These are phyloP conservation scores for Xerus rutilus DNA, from an alignment of 2,797 vertebrate genomes.

Conservation along the genomic window DNA sequence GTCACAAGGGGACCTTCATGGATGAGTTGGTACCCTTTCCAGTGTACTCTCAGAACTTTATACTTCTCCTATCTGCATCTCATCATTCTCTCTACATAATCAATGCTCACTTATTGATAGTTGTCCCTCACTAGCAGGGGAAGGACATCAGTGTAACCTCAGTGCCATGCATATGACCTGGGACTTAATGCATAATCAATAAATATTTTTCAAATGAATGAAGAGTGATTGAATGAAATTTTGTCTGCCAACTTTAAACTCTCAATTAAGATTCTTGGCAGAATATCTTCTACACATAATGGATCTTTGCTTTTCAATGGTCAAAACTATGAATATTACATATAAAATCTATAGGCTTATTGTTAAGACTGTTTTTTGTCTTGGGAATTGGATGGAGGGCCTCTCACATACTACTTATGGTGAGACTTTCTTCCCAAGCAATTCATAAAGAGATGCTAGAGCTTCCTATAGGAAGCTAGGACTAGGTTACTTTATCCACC, in stretches of 20 bases:
- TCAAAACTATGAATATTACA: not conserved
- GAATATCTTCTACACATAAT: not conserved
- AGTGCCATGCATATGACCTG: not conserved
- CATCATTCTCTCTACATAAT: not conserved
- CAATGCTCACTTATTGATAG: not conserved
- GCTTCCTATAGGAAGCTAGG: not conserved
- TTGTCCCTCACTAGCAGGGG: not conserved
- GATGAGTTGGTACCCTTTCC: too few species aligned
- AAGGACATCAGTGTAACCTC: not conserved
- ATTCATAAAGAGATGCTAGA: not conserved
- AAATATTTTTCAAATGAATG: not conserved
- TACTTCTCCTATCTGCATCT: not conserved
- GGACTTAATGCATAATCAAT: not conserved
- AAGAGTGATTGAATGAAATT: not conserved
- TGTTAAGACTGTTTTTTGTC: not conserved
- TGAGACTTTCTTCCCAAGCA: not conserved
- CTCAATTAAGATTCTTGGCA: not conserved
- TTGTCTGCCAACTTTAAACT: not conserved
- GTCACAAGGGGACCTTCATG: not conserved
- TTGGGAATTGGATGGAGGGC: not conserved
- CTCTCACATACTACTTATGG: not conserved
- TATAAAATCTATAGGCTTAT: not conserved
- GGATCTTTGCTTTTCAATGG: not conserved
- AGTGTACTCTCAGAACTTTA: not conserved
- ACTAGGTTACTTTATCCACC: not conserved